phyloP scores from a whole-genome alignment of 2,113 vertebrate species.

The Trochalopteron elliotii region DNA sequence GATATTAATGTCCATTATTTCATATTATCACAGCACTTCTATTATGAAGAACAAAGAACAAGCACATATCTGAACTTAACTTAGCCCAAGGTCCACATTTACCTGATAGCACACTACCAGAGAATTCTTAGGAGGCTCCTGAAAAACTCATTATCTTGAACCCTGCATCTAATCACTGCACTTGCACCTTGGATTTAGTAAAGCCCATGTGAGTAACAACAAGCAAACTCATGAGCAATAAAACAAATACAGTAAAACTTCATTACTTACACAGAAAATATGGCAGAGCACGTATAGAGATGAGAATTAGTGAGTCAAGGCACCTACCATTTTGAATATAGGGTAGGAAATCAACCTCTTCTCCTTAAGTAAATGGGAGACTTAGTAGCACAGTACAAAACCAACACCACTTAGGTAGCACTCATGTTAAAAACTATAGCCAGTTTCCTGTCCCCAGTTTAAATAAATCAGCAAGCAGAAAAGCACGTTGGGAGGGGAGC shows the following conservation, averaged over 20 bases:
- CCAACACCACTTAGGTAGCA: background rate
- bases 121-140: background rate
- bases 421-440: background rate
- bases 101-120: background rate
- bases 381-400: background rate
- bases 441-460: background rate
- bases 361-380: background rate
- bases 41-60: constrained; percentile 12
- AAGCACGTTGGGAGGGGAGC: background rate
- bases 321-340: background rate
- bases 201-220: background rate
- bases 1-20: background rate
- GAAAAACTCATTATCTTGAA: background rate
- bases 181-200: background rate
- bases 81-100: background rate
- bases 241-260: background rate
- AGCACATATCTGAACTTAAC: background rate
- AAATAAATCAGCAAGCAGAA: constrained; percentile 16
- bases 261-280: background rate
- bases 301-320: background rate
- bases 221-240: background rate
- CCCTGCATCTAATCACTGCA: background rate
- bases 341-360: background rate
- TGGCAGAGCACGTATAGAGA: background rate
- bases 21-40: background rate